Conservation (phyloP, 2,113 vertebrate species). For the Phasianus colchicus region DNA sequence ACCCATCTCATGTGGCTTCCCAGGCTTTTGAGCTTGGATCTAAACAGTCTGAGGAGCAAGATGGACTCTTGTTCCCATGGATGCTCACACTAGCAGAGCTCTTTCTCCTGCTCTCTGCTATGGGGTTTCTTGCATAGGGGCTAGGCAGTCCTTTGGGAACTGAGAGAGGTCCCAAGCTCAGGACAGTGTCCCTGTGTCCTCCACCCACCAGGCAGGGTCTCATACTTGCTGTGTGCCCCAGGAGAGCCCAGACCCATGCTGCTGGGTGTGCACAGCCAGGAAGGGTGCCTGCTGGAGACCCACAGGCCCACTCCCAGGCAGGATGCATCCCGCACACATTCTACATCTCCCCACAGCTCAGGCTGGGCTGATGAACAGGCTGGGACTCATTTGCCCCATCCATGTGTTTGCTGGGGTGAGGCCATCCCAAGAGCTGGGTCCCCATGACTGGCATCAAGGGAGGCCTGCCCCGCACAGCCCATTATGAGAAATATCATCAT, state of each 20-base stretch:
- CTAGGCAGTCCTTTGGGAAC: neutral
- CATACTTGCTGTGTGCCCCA: fast-evolving
- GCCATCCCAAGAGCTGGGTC: neutral
- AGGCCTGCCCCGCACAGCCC: fast-evolving
- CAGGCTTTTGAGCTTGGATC: neutral
- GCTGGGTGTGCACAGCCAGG: neutral
- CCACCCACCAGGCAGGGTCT: neutral
- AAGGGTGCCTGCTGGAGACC: fast-evolving
- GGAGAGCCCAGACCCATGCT: neutral
- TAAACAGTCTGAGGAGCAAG: neutral
- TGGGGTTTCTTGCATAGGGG: neutral
- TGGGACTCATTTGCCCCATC: fast-evolving
- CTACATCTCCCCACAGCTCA: fast-evolving
- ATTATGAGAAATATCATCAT: neutral
- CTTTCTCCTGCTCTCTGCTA: neutral
- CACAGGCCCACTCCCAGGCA: neutral
- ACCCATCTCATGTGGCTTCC: neutral
- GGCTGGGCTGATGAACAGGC: neutral
- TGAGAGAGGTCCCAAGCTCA: neutral
- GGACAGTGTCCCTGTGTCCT: neutral
- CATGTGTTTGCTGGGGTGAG: neutral
- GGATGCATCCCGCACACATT: fast-evolving
- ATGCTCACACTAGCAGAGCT: neutral
- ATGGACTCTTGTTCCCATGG: neutral
- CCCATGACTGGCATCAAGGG: neutral